phyloP scores from a whole-genome alignment of 1,140 invertebrate genomes.

The Trypoxylus dichotomus region DNA sequence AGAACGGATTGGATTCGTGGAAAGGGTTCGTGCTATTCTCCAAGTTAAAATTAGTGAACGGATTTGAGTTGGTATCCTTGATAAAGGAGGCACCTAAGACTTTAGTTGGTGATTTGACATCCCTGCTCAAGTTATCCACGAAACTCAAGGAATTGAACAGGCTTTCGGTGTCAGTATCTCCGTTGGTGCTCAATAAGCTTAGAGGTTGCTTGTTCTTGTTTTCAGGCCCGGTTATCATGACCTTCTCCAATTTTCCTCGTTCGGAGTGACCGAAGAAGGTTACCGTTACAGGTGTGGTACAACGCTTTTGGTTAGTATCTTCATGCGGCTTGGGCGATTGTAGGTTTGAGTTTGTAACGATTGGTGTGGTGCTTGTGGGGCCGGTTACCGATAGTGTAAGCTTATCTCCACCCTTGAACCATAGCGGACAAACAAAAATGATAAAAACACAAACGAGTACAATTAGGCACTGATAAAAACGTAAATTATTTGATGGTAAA shows the following conservation, averaged over 20 bases:
- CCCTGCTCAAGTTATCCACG: conserved; percentile 29
- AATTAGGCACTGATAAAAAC: conserved; percentile 1
- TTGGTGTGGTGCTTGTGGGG: conserved; percentile 38
- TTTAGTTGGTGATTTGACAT: conserved; percentile 29
- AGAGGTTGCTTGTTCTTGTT: conserved; percentile 47
- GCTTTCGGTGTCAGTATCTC: neutral
- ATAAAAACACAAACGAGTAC: conserved; percentile 13
- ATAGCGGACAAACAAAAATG: conserved; percentile 26
- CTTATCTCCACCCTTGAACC: conserved; percentile 71
- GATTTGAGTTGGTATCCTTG: conserved; percentile 45
- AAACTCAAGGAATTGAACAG: conserved; percentile 36
- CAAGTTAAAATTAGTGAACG: conserved; percentile 53
- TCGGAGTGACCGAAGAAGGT: conserved; percentile 60
- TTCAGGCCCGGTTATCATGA: conserved; percentile 36
- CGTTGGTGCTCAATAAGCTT: conserved; percentile 36
- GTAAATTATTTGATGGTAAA: neutral
- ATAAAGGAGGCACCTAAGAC: conserved; percentile 6
- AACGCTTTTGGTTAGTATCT: conserved; percentile 45
- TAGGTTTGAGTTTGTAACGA: conserved; percentile 34
- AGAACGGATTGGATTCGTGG: conserved; percentile 59
- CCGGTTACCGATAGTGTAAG: conserved; percentile 66
- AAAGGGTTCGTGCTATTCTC: conserved; percentile 59
- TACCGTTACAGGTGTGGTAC: conserved; percentile 57
- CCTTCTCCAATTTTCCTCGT: conserved; percentile 55
- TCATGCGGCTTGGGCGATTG: conserved; percentile 35